Percentiles rank a stretch among this genome's conserved stretches.
These are phyloP conservation scores for Agraylea sexmaculata DNA, from an alignment of 1,140 invertebrate species.

Conservation along the genomic window DNA sequence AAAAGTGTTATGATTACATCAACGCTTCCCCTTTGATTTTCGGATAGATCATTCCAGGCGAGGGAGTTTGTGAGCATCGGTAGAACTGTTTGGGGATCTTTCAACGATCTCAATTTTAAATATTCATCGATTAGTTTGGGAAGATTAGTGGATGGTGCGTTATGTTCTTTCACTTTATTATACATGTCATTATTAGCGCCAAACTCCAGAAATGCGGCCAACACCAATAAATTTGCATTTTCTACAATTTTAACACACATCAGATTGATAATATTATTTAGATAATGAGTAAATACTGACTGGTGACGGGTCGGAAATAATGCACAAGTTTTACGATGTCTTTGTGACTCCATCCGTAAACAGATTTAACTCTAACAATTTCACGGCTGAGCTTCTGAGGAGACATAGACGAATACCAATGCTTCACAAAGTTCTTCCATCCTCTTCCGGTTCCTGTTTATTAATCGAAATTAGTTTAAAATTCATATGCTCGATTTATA, in stretches of 20 bases:
- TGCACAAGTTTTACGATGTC: slow-evolving; percentile 9
- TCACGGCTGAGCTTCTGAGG: slow-evolving; percentile 2
- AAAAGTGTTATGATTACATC: too few relatives aligned
- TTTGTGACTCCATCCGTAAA: slow-evolving; percentile 8
- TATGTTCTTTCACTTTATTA: too few relatives aligned
- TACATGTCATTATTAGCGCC: too few relatives aligned
- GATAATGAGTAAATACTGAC: background rate
- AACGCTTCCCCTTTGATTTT: too few relatives aligned
- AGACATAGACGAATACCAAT: slow-evolving; percentile 12
- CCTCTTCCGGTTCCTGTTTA: slow-evolving; percentile 7
- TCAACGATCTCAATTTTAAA: too few relatives aligned
- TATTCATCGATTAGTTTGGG: too few relatives aligned
- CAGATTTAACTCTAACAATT: background rate
- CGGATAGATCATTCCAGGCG: too few relatives aligned
- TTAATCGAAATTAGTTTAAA: background rate
- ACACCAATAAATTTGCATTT: background rate
- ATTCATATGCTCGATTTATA: background rate
- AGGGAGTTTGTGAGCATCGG: too few relatives aligned
- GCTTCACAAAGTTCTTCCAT: slow-evolving; percentile 5
- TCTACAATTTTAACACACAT: background rate
- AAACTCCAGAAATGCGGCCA: background rate
- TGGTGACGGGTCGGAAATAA: background rate
- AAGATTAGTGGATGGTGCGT: too few relatives aligned
- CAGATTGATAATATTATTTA: too few relatives aligned
- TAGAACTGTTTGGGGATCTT: too few relatives aligned